These are phyloP conservation scores for Drosophila pseudoananassae DNA, from an alignment of 1,140 invertebrate genomes.

Conservation along the genomic window DNA sequence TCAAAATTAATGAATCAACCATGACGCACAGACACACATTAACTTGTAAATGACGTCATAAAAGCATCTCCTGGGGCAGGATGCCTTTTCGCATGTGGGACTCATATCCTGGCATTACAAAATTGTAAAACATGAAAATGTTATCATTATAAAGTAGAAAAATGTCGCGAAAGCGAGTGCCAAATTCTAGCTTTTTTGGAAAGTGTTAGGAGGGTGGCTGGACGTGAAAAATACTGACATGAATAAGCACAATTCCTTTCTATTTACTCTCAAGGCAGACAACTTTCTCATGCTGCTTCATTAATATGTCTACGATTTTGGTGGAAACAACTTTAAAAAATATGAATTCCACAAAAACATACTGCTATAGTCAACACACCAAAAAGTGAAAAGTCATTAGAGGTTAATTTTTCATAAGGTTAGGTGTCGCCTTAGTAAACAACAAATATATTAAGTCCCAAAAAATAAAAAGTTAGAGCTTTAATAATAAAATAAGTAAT, in stretches of 20 bases:
- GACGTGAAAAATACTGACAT: slow-evolving; percentile 14
- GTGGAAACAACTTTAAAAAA: slow-evolving; percentile 44
- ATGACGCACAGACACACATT: slow-evolving; percentile 59
- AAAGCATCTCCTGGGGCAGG: slow-evolving; percentile 31
- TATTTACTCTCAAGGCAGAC: slow-evolving; percentile 12
- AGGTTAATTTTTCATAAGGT: too few species aligned
- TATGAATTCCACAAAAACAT: slow-evolving; percentile 34
- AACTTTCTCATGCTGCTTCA: slow-evolving; percentile 29
- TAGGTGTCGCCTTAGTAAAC: neutral
- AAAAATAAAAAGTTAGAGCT: too few species aligned
- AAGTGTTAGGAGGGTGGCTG: neutral
- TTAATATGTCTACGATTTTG: slow-evolving; percentile 29
- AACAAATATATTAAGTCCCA: neutral
- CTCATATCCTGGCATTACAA: slow-evolving; percentile 68
- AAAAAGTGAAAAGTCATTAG: neutral
- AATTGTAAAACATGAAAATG: slow-evolving; percentile 77
- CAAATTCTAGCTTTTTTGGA: slow-evolving; percentile 4
- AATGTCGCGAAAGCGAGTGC: slow-evolving; percentile 38
- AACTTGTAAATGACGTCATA: slow-evolving; percentile 66
- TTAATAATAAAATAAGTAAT: too few species aligned
- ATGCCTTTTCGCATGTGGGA: slow-evolving; percentile 22
- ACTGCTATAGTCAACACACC: neutral
- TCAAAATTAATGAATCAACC: slow-evolving; percentile 77
- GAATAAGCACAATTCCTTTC: slow-evolving; percentile 51
- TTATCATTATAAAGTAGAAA: slow-evolving; percentile 82